These are phyloP conservation scores for Mycteria americana DNA, from an alignment of 2,797 vertebrate species.

Conservation along the genomic window DNA sequence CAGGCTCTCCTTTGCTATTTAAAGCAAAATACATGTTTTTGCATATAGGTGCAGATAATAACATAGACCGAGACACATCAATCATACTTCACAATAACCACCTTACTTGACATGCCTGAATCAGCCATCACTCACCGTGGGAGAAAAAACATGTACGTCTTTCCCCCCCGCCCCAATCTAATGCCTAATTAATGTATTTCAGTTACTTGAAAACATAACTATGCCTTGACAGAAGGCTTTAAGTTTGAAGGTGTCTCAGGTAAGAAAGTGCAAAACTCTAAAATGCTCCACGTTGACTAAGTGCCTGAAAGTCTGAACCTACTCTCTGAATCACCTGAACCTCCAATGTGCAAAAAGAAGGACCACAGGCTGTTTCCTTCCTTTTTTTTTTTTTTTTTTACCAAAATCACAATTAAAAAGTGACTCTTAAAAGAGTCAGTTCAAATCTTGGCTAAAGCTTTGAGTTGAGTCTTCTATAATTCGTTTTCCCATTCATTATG, in stretches of 20 bases:
- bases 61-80: background rate
- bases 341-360: background rate
- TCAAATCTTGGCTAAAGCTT: background rate
- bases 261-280: background rate
- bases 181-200: background rate
- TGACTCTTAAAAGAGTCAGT: background rate
- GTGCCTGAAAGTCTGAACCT: background rate
- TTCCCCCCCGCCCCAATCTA: background rate
- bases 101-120: background rate
- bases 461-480: background rate
- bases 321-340: background rate
- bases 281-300: background rate
- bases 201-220: background rate
- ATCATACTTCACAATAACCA: background rate
- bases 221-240: background rate
- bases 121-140: background rate
- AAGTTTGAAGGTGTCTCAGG: background rate
- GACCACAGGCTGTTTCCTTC: background rate
- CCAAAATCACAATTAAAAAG: background rate
- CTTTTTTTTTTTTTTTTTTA: background rate
- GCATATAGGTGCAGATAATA: background rate
- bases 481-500: constrained; percentile 24
- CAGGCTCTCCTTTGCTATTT: constrained; percentile 10
- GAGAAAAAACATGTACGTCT: background rate
- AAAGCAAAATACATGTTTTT: background rate